phyloP scores from a whole-genome alignment of 2,797 vertebrate genomes.

The Anolis apletophallus region DNA sequence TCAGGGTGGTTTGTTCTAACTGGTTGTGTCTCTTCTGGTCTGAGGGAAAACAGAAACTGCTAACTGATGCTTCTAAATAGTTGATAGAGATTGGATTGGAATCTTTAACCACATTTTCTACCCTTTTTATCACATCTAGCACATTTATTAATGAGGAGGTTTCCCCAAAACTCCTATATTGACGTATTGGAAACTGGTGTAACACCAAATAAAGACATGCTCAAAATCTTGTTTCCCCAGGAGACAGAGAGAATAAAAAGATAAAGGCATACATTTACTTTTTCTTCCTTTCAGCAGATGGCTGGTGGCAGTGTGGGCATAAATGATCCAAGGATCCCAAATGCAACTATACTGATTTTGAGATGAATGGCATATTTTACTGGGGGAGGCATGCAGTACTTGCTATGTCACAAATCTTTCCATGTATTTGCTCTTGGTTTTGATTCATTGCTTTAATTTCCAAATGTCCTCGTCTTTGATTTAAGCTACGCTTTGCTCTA shows the following conservation, averaged over 20 bases:
- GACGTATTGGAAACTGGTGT: neutral
- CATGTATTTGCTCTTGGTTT: neutral
- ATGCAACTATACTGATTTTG: slow-evolving; percentile 26
- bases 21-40: too few species aligned
- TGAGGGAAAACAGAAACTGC: neutral
- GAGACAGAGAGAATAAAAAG: neutral
- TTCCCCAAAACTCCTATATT: neutral
- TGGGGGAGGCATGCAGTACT: slow-evolving; percentile 11
- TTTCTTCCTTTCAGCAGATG: neutral
- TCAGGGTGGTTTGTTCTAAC: neutral
- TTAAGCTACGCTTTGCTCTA: neutral
- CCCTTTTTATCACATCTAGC: neutral
- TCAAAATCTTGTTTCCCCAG: neutral
- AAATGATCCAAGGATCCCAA: neutral
- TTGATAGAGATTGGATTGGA: neutral
- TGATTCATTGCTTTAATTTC: slow-evolving; percentile 29
- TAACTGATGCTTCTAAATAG: neutral
- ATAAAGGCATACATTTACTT: neutral
- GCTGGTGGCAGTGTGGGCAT: neutral
- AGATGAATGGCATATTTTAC: neutral
- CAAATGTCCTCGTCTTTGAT: slow-evolving; percentile 8
- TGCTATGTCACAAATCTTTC: slow-evolving; percentile 7
- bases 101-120: neutral
- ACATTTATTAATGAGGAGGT: neutral
- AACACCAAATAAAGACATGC: neutral